These are phyloP conservation scores for Bergia puertoricense DNA, from an alignment of 92 coral and sea anemone genomes.

Conservation along the genomic window DNA sequence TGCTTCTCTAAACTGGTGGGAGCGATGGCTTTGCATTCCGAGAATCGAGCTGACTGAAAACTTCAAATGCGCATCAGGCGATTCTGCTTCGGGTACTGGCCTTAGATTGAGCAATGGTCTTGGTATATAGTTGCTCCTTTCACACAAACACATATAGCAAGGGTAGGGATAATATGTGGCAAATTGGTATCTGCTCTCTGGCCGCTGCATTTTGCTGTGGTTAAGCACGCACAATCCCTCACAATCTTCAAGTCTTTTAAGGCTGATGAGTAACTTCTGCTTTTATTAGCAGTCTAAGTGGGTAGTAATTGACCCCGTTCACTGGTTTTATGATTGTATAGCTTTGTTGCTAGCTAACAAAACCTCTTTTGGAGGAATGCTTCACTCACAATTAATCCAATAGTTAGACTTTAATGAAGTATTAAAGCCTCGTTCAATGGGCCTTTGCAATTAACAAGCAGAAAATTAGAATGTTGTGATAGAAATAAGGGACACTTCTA, in stretches of 20 bases:
- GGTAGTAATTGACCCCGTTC: conserved; percentile 34
- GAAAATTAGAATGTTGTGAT: conserved; percentile 4
- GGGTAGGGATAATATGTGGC: conserved; percentile 34
- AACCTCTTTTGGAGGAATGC: conserved; percentile 33
- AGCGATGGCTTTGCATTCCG: conserved; percentile 29
- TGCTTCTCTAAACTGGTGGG: conserved; percentile 17
- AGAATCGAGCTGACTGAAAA: conserved; percentile 38
- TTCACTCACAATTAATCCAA: conserved; percentile 44
- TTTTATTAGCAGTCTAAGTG: conserved; percentile 7
- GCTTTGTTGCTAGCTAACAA: conserved; percentile 39
- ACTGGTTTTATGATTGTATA: conserved; percentile 31
- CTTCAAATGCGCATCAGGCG: conserved; percentile 30
- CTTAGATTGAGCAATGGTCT: conserved; percentile 25
- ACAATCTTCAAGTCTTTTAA: not conserved
- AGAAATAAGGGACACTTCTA: conserved; percentile 17
- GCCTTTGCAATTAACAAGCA: conserved; percentile 13
- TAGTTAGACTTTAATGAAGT: conserved; percentile 45
- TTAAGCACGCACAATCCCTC: not conserved
- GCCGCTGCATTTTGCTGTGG: conserved; percentile 23
- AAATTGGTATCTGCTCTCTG: conserved; percentile 18
- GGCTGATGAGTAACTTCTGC: not conserved
- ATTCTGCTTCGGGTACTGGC: conserved; percentile 9
- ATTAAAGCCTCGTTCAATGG: conserved; percentile 29
- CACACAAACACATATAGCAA: conserved; percentile 35
- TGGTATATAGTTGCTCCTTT: conserved; percentile 14